Percentiles rank a stretch among this genome's conserved stretches.
Evolutionary conservation across 2,113 vertebrate species (phyloP).

Genomic region (Indicator indicator): DNA sequence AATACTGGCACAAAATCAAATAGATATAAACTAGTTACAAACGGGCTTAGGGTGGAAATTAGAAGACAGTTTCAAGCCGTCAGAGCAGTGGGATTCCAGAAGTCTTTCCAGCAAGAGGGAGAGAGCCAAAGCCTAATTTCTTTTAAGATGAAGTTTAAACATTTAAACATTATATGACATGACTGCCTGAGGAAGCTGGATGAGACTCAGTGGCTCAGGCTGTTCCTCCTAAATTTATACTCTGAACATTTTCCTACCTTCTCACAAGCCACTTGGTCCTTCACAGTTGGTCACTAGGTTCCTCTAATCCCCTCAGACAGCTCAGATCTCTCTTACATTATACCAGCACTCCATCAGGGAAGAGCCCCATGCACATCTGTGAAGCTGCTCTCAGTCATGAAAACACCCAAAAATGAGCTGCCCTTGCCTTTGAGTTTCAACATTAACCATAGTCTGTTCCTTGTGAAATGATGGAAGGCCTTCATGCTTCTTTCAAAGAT

Average conservation of each 20-base stretch:
- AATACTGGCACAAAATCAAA: slow-evolving; percentile 25
- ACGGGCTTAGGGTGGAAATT: slow-evolving; percentile 18
- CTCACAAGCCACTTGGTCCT: background rate
- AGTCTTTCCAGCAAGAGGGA: background rate
- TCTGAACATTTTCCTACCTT: background rate
- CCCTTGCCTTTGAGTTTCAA: background rate
- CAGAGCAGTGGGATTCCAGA: slow-evolving; percentile 3
- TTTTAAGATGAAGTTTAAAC: slow-evolving; percentile 12
- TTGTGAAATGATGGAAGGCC: background rate
- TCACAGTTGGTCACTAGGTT: background rate
- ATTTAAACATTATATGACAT: background rate
- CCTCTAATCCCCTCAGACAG: background rate
- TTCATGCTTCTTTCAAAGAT: background rate
- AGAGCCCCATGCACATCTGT: accelerated
- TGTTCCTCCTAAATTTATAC: background rate
- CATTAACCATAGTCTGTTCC: background rate
- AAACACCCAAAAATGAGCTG: background rate
- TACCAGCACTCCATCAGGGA: accelerated
- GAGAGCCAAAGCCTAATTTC: background rate
- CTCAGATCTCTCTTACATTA: background rate
- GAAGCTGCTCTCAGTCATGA: background rate
- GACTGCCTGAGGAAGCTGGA: background rate
- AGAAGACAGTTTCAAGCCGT: background rate
- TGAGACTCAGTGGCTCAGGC: background rate
- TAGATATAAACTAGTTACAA: slow-evolving; percentile 1